A percentile compares a stretch with the other conserved stretches of the same genome.
Conservation (phyloP, 2,888 invertebrate species). For the Agrotis puta region DNA sequence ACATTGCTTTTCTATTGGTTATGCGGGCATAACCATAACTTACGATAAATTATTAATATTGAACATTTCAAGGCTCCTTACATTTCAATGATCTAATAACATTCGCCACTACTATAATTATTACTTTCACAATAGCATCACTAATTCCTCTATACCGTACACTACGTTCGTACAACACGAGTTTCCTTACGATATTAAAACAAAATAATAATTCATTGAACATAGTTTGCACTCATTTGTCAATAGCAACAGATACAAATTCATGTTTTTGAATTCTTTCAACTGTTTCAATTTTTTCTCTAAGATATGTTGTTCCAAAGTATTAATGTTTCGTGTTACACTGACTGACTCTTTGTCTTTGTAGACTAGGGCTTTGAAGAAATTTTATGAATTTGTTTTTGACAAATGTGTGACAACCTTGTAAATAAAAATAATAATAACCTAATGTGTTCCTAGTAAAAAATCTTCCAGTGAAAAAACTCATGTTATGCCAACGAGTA, state of each 20-base stretch:
- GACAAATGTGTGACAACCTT: constrained; percentile 21
- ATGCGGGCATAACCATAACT: constrained; percentile 59
- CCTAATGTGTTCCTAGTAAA: constrained; percentile 19
- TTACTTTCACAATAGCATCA: constrained; percentile 53
- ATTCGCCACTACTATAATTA: constrained; percentile 60
- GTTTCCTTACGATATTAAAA: constrained; percentile 23
- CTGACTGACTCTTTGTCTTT: background rate
- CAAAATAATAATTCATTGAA: constrained; percentile 33
- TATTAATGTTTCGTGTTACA: background rate
- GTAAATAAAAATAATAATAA: constrained; percentile 35
- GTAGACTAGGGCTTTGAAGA: constrained; percentile 8
- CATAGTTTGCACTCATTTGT: constrained; percentile 22
- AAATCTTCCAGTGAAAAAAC: constrained; percentile 22
- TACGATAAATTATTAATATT: constrained; percentile 63
- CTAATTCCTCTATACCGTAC: constrained; percentile 38
- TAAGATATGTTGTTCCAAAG: background rate
- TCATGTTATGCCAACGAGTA: constrained; percentile 32
- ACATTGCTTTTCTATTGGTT: constrained; percentile 64
- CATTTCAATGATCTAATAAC: constrained; percentile 67
- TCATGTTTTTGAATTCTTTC: constrained; percentile 9
- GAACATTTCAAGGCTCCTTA: constrained; percentile 67
- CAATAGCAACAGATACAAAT: constrained; percentile 14
- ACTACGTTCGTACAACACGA: constrained; percentile 37
- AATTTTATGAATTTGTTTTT: constrained; percentile 18
- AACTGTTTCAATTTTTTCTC: background rate